A percentile compares a stretch with the other conserved stretches of the same genome.
Conservation (phyloP, 2,113 vertebrate species). For the Ploceus nigricollis region DNA sequence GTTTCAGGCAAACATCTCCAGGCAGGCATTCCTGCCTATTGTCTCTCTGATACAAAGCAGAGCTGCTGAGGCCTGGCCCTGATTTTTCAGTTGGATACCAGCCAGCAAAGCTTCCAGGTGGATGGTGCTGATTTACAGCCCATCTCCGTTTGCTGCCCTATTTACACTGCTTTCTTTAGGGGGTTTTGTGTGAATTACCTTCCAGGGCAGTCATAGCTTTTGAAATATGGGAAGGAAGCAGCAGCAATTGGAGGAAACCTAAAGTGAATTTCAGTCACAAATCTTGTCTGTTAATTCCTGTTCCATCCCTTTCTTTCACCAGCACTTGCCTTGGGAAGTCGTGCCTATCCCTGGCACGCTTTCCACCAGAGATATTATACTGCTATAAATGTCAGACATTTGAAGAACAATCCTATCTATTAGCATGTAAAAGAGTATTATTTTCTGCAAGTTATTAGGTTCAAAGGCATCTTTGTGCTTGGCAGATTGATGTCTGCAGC, state of each 20-base stretch:
- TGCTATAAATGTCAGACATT: constrained; percentile 37
- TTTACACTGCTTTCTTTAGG: not conserved
- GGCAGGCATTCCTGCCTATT: constrained; percentile 21
- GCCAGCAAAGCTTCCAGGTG: constrained; percentile 38
- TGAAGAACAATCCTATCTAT: constrained; percentile 44
- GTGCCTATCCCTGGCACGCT: not conserved
- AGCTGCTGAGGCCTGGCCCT: not conserved
- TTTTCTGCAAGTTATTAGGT: constrained; percentile 16
- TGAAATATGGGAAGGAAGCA: constrained; percentile 32
- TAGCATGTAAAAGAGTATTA: constrained; percentile 31
- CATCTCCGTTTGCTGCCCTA: not conserved
- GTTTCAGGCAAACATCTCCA: not conserved
- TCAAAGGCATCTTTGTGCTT: not conserved
- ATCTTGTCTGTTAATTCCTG: constrained; percentile 1
- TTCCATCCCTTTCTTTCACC: not conserved
- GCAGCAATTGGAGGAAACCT: not conserved
- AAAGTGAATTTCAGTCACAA: not conserved
- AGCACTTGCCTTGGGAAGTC: not conserved
- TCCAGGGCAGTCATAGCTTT: not conserved
- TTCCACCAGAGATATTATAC: not conserved
- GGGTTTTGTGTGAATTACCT: constrained; percentile 8
- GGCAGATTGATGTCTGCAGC: constrained; percentile 20
- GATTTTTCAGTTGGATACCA: not conserved
- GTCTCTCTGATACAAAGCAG: constrained; percentile 27
- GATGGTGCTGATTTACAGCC: constrained; percentile 35